Evolutionary conservation across 2,888 invertebrate species (phyloP), one percentile per base, ranked within the genome.

Genomic region (Ecliptopera silaceata): DNA sequence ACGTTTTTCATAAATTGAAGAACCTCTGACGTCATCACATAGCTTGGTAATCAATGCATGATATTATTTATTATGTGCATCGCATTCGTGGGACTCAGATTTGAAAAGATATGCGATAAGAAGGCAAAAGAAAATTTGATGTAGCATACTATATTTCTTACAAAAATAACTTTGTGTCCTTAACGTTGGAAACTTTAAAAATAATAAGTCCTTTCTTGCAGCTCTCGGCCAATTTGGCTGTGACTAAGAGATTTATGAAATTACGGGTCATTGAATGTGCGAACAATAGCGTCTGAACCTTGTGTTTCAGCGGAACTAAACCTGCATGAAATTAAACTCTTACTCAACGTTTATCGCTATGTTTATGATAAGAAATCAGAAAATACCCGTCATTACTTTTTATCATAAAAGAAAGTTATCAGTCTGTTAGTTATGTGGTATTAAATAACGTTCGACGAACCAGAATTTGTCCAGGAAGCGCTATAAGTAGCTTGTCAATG

Each of bases 321-420:
- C 44, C 22, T 15, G 45, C 53, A 43, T 46, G 57, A 44, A 49
- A 54, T 47, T 20, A 44, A 54, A 56, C 55, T 46, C 26, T 26
- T 31, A 17, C 45, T 41, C 13, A 26, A 31, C 38, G 45, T 26
- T 43, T 58, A 61, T 61, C 51, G 48, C 52, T 63, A 64, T 41
- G 51, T 55, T 59, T 61, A 54, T 54, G 59, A 61, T 57, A 68
- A 65, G 66, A 65, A 69, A 70, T 64, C 65, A 64, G 64, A 58
- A 63, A 68, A 66, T 36, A 61, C 61, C 43, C n/a, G 58, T 50
- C 53, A 63, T 68, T 64, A 65, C 53, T 54, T 65, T 69, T 70
- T 73, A 74, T 77, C 68, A 66, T 70, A 70, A 75, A 75, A 72
- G 75, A 77, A 78, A 79, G 77, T 75, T 73, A 73, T 74, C 70